A percentile compares a stretch with the other conserved stretches of the same genome.
phyloP scores from a whole-genome alignment of 2,888 invertebrate genomes.

The Hirtodrosophila confusa region DNA sequence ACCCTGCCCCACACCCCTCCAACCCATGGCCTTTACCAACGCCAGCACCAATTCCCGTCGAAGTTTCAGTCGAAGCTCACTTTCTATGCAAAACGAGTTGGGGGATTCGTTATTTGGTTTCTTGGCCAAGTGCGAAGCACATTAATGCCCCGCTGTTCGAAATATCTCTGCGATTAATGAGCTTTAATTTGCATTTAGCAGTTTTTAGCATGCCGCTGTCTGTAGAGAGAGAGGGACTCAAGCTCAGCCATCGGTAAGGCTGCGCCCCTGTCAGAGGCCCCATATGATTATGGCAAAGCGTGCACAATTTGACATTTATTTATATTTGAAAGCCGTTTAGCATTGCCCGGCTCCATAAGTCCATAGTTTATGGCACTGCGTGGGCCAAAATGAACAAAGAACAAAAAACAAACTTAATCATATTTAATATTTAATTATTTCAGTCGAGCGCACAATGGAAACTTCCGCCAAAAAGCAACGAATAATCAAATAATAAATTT shows the following conservation, averaged over 20 bases:
- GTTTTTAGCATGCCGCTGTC: constrained; percentile 37
- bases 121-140: constrained; percentile 68
- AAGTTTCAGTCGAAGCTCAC: constrained; percentile 33
- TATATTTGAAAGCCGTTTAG: constrained; percentile 77
- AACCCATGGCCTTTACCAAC: too few relatives aligned
- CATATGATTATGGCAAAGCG: constrained; percentile 72
- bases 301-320: constrained; percentile 76
- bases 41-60: constrained; percentile 13
- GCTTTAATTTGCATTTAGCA: constrained; percentile 77
- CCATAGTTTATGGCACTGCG: constrained; percentile 68
- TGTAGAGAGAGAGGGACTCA: neutral
- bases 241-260: constrained; percentile 14
- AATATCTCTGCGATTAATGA: constrained; percentile 74
- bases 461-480: constrained; percentile 62
- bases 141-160: constrained; percentile 74
- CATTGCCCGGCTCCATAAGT: constrained; percentile 64
- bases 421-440: constrained; percentile 78
- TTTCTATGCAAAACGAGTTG: constrained; percentile 74
- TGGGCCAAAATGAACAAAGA: constrained; percentile 45
- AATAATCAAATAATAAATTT: constrained; percentile 45
- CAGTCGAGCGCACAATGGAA: constrained; percentile 66
- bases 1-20: neutral
- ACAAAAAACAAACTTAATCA: constrained; percentile 54
- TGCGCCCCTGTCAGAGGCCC: constrained; percentile 24
- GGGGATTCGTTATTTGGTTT: constrained; percentile 37